phyloP scores from a whole-genome alignment of 2,888 invertebrate species.

The Melipona bicolor region DNA sequence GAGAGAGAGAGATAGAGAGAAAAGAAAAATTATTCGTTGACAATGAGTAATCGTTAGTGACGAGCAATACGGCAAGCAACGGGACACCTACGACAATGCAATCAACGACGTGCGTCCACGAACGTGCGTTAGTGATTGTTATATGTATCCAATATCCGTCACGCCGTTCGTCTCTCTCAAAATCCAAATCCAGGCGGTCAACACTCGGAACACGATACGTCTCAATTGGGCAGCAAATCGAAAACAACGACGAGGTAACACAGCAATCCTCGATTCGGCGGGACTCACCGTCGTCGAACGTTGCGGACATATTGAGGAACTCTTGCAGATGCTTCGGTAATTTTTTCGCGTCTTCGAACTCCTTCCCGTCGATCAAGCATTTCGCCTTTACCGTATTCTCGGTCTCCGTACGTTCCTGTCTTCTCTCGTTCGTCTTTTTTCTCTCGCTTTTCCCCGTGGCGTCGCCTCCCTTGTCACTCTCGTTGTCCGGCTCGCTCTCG shows the following conservation, averaged over 20 bases:
- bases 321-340: slow-evolving; percentile 92
- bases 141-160: slow-evolving; percentile 41
- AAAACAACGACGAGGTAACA: slow-evolving; percentile 57
- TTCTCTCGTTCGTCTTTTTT: slow-evolving; percentile 51
- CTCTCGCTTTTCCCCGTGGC: slow-evolving; percentile 14
- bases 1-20: neutral
- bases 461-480: neutral
- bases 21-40: slow-evolving; percentile 39
- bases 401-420: slow-evolving; percentile 83
- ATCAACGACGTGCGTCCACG: slow-evolving; percentile 19
- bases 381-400: slow-evolving; percentile 83
- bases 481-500: slow-evolving; percentile 79
- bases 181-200: slow-evolving; percentile 42
- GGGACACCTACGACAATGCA: slow-evolving; percentile 46
- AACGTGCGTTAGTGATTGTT: slow-evolving; percentile 61
- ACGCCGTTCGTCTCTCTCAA: slow-evolving; percentile 12
- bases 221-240: slow-evolving; percentile 17
- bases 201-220: slow-evolving; percentile 49
- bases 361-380: slow-evolving; percentile 88
- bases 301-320: slow-evolving; percentile 88
- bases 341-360: slow-evolving; percentile 87
- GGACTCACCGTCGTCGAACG: slow-evolving; percentile 71
- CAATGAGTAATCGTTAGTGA: slow-evolving; percentile 53
- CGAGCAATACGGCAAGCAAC: slow-evolving; percentile 49
- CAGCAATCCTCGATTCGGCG: slow-evolving; percentile 59